Conservation (phyloP, 2,888 invertebrate genomes). For the Chalcosyrphus nemorum region DNA sequence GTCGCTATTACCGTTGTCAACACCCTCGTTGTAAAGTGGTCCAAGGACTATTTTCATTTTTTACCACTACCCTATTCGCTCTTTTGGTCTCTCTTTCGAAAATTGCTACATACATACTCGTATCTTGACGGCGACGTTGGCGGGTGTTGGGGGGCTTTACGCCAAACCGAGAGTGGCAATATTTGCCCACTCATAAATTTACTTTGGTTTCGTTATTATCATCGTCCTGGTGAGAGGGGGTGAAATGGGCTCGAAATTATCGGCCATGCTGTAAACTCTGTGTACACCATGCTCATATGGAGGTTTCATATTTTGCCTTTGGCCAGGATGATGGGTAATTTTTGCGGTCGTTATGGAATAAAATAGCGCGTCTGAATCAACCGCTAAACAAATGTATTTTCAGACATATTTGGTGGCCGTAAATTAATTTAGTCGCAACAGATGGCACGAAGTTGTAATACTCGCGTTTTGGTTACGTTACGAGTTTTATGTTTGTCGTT, state of each 20-base stretch:
- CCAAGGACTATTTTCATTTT: conserved; percentile 50
- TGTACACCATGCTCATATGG: conserved; percentile 9
- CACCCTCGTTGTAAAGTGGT: conserved; percentile 67
- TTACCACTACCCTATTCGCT: too few species aligned
- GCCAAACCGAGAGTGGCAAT: conserved; percentile 58
- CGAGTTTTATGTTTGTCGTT: too few species aligned
- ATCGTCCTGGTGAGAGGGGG: conserved; percentile 32
- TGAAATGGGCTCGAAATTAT: conserved; percentile 52
- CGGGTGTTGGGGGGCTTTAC: not conserved
- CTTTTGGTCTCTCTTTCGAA: conserved; percentile 31
- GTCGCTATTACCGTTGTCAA: conserved; percentile 66
- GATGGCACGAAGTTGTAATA: conserved; percentile 26
- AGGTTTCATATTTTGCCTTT: conserved; percentile 3
- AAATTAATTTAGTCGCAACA: conserved; percentile 48
- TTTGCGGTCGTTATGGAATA: conserved; percentile 54
- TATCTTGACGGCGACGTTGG: conserved; percentile 30
- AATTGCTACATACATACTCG: conserved; percentile 42
- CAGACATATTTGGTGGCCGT: conserved; percentile 31
- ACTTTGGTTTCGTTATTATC: conserved; percentile 68
- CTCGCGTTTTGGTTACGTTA: too few species aligned
- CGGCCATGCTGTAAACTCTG: not conserved
- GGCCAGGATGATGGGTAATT: conserved; percentile 4
- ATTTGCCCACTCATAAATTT: conserved; percentile 70
- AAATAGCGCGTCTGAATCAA: conserved; percentile 36
- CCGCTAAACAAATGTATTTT: conserved; percentile 57